Evolutionary conservation across 2,113 vertebrate genomes (phyloP).

Genomic region (Oreochromis niloticus): DNA sequence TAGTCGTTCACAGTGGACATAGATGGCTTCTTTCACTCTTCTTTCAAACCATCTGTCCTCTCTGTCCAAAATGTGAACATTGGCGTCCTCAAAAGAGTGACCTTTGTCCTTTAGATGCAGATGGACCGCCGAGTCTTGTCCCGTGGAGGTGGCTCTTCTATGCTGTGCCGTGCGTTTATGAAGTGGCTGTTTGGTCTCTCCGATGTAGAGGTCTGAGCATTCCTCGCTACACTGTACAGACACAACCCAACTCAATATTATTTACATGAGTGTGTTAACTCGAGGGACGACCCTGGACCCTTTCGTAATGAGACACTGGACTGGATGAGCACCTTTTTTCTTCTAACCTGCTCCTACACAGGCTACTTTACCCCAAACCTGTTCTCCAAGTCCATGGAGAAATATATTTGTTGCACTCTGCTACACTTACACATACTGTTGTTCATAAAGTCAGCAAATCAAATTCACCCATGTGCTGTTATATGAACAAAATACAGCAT

Average conservation of each 20-base stretch:
- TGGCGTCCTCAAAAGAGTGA: background rate
- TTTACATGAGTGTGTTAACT: background rate
- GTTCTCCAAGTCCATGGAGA: background rate
- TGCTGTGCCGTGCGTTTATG: background rate
- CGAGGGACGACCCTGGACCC: background rate
- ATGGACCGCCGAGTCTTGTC: background rate
- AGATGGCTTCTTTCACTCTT: background rate
- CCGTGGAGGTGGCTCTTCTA: background rate
- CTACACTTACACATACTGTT: background rate
- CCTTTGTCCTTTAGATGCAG: fast-evolving
- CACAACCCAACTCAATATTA: fast-evolving
- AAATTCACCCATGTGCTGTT: background rate
- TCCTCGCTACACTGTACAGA: background rate
- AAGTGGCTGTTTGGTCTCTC: fast-evolving
- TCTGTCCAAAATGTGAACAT: background rate
- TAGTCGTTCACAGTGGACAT: fast-evolving
- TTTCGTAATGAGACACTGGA: background rate
- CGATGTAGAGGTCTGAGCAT: background rate
- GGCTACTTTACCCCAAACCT: background rate
- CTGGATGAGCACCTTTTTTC: fast-evolving
- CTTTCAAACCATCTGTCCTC: fast-evolving
- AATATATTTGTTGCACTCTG: background rate
- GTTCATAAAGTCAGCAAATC: background rate
- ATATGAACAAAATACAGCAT: background rate
- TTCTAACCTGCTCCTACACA: background rate